Evolutionary conservation across 1,140 invertebrate genomes (phyloP), one percentile per base, ranked within the genome.

Genomic region (Tetranychus urticae): DNA sequence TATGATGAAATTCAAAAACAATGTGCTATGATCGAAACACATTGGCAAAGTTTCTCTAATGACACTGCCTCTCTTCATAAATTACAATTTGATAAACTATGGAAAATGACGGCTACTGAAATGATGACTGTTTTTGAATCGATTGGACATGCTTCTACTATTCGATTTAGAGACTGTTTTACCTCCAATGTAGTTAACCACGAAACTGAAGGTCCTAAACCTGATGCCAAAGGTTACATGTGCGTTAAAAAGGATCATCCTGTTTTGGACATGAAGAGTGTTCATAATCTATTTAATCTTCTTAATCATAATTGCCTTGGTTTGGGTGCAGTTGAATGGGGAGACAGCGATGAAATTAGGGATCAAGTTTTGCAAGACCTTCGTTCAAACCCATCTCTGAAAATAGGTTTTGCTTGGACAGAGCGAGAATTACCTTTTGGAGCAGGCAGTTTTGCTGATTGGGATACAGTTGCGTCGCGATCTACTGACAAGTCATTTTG

Each of bases 41-140:
- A 42, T 23, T 62, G 37, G 2, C 46, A 31, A 14, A 42, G 37
- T 14, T 55, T 56, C 45, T 1, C 23, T 2, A 62, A 50, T 4
- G 31, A 47, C n/a, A n/a, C 52, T 34, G 31, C 56, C 8, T 8
- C 52, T 47, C 56, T 65, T 10, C n/a, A 59, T 31, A 10, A 45
- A 23, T 59, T 61, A 0, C 36, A 36, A 34, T 65, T 61, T 35
- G 42, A 61, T 42, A 33, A 12, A 5, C 46, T 65, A 3, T 62
- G 58, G 13, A 31, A 59, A 10, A 35, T 64, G 50, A 57, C 50
- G 7, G 58, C 52, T 2, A 61, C 64, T 6, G 64, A 65, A 54
- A 64, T 61, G 64, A 62, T 64, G 23, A 48, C 39, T n/a, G 48
- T 65, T 36, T 58, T 65, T 39, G 62, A 65, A 56, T 61, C 64